Conservation (phyloP, 2,888 invertebrate species). For the Orchestes rusci region DNA sequence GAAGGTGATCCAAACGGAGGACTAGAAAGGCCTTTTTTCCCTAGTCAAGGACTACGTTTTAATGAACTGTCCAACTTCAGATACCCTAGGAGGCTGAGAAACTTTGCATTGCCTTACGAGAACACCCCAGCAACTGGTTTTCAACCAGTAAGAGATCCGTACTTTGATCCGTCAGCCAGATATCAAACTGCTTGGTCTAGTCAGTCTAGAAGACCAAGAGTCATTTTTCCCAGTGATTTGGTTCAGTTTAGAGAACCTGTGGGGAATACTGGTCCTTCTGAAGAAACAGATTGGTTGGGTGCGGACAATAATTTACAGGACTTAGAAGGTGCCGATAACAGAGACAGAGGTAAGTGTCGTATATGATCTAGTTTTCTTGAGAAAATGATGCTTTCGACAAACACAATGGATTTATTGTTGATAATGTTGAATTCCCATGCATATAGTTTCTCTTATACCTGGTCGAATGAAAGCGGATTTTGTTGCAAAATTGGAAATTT, state of each 20-base stretch:
- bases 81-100: constrained; percentile 21
- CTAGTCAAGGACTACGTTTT: constrained; percentile 16
- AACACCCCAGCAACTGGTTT: constrained; percentile 9
- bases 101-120: constrained; percentile 21
- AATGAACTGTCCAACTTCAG: constrained; percentile 15
- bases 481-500: too few relatives aligned
- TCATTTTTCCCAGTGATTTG: constrained; percentile 43
- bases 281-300: constrained; percentile 39
- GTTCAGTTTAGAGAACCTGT: constrained; percentile 41
- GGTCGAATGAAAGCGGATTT: too few relatives aligned
- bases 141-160: constrained; percentile 28
- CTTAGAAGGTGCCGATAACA: constrained; percentile 42
- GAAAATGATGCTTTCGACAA: too few relatives aligned
- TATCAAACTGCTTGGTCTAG: constrained; percentile 33
- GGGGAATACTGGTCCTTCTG: constrained; percentile 22
- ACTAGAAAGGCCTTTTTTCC: neutral
- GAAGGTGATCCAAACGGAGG: constrained; percentile 25
- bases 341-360: constrained; percentile 58
- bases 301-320: constrained; percentile 53
- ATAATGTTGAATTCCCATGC: too few relatives aligned
- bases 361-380: too few relatives aligned
- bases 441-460: too few relatives aligned
- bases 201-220: constrained; percentile 39
- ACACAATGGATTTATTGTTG: neutral
- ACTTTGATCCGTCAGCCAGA: constrained; percentile 34